Percentiles rank a stretch among this genome's conserved stretches.
Conservation (phyloP, 2,113 vertebrate genomes). For the Pelusios castaneus region DNA sequence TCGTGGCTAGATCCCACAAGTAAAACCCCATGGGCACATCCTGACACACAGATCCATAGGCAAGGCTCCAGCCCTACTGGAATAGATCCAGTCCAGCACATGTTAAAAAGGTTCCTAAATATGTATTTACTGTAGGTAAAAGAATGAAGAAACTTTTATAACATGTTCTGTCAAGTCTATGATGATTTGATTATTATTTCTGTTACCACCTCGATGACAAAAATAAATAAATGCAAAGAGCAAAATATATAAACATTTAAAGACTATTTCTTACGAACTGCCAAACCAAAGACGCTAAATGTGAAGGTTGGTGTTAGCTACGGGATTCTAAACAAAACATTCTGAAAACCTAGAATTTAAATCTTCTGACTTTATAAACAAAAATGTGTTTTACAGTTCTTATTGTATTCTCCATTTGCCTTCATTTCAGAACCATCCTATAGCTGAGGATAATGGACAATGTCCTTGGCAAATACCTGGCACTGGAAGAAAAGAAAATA, state of each 20-base stretch:
- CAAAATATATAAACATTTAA: neutral
- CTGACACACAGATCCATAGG: neutral
- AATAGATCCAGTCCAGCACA: neutral
- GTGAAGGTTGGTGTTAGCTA: neutral
- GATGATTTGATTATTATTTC: neutral
- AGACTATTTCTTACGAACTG: neutral
- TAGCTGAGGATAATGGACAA: neutral
- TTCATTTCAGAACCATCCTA: neutral
- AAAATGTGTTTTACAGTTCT: neutral
- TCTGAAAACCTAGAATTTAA: neutral
- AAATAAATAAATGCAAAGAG: neutral
- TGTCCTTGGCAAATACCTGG: neutral
- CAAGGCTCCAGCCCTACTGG: neutral
- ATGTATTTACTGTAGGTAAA: neutral
- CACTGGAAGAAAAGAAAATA: neutral
- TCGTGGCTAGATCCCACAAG: neutral
- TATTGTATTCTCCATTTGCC: neutral
- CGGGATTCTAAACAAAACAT: neutral
- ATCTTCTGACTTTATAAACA: neutral
- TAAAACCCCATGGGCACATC: neutral
- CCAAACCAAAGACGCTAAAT: neutral
- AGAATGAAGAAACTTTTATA: neutral
- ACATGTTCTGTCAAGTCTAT: neutral
- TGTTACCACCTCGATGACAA: neutral
- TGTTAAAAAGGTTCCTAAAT: neutral